These are phyloP conservation scores for Lordiphosa mommai DNA, from an alignment of 1,140 invertebrate genomes.

Conservation along the genomic window DNA sequence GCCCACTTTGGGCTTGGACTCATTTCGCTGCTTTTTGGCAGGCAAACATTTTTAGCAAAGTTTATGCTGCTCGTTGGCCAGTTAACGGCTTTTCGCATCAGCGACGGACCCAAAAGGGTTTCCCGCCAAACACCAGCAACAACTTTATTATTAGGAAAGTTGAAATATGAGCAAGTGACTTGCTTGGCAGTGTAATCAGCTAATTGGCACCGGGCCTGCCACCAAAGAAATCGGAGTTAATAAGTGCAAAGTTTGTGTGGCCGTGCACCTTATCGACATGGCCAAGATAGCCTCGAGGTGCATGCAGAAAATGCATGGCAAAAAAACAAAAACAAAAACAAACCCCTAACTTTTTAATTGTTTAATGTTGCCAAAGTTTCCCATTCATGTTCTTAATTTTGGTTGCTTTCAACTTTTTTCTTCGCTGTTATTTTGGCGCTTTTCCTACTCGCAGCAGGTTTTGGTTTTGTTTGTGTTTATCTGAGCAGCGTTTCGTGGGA, in stretches of 20 bases:
- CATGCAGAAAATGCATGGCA: slow-evolving; percentile 16
- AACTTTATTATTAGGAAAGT: slow-evolving; percentile 61
- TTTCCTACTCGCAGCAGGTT: slow-evolving; percentile 19
- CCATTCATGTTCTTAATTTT: slow-evolving; percentile 47
- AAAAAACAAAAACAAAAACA: slow-evolving; percentile 23
- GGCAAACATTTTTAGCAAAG: slow-evolving; percentile 57
- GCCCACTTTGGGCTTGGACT: slow-evolving; percentile 51
- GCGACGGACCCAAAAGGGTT: slow-evolving; percentile 27
- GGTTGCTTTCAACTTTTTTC: slow-evolving; percentile 36
- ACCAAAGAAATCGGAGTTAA: slow-evolving; percentile 23
- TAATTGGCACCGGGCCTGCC: slow-evolving; percentile 31
- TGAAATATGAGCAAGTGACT: slow-evolving; percentile 23
- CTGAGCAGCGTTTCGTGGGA: slow-evolving; percentile 13
- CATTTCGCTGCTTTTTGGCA: slow-evolving; percentile 65
- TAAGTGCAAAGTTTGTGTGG: slow-evolving; percentile 25
- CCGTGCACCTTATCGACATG: slow-evolving; percentile 19
- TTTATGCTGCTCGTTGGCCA: slow-evolving; percentile 56
- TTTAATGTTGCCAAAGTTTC: slow-evolving; percentile 61
- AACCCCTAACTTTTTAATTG: slow-evolving; percentile 64
- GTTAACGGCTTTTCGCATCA: slow-evolving; percentile 66
- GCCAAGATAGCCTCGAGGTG: background rate
- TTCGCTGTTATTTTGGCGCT: slow-evolving; percentile 11
- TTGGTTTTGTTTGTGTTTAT: slow-evolving; percentile 20
- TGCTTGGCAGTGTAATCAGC: slow-evolving; percentile 27
- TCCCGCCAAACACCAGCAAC: slow-evolving; percentile 16